These are phyloP conservation scores for Mnemiopsis leidyi DNA, from an alignment of 37 sponge, comb jelly and placozoan species.

Conservation along the genomic window DNA sequence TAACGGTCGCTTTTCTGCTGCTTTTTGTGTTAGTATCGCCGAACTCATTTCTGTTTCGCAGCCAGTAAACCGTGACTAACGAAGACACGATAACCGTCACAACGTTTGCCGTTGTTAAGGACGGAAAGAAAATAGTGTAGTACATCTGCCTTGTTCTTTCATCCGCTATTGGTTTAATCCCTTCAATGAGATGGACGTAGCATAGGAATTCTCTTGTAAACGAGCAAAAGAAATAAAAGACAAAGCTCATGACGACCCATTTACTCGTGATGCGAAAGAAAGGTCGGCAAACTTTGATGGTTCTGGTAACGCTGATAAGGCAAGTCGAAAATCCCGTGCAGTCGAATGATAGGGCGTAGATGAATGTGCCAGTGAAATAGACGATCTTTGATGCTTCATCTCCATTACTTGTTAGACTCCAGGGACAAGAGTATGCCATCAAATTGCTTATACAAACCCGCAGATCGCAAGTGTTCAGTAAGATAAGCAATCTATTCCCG, in stretches of 20 bases:
- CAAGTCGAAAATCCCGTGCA: not conserved
- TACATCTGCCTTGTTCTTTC: too few species aligned
- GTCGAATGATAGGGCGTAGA: not conserved
- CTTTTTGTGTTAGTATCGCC: not conserved
- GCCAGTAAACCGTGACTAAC: not conserved
- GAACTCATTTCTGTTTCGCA: not conserved
- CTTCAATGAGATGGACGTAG: not conserved
- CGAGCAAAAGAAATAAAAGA: not conserved
- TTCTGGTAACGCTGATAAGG: not conserved
- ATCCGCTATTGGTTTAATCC: too few species aligned
- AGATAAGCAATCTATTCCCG: too few species aligned
- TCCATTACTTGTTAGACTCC: too few species aligned
- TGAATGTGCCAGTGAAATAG: too few species aligned
- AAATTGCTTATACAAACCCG: too few species aligned
- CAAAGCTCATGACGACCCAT: not conserved
- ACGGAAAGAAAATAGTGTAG: not conserved
- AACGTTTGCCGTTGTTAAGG: not conserved
- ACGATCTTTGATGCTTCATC: too few species aligned
- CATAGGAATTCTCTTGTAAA: not conserved
- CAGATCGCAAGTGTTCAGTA: too few species aligned
- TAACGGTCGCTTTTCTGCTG: not conserved
- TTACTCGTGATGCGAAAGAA: not conserved
- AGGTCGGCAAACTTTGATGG: not conserved
- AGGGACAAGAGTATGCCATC: too few species aligned
- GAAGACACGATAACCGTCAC: not conserved